Percentiles rank a stretch among this genome's conserved stretches.
Conservation (phyloP, 2,888 invertebrate species). For the Caenorhabditis sulstoni region DNA sequence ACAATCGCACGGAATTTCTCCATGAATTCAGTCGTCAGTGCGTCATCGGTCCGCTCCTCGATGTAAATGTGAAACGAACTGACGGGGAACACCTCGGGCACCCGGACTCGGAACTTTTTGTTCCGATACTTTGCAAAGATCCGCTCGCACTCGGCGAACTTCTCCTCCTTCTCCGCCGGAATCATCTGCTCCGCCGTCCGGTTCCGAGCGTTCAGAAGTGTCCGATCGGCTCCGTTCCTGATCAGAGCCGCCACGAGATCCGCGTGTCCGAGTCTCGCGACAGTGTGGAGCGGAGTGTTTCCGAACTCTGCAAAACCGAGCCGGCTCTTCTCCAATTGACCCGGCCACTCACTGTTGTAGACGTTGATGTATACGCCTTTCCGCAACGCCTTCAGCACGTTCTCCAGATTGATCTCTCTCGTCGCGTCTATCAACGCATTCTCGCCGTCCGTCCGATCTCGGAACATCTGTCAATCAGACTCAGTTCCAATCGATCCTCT, state of each 20-base stretch:
- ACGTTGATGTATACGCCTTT: slow-evolving; percentile 15
- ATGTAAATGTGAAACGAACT: slow-evolving; percentile 9
- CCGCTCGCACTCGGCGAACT: neutral
- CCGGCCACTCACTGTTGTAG: slow-evolving; percentile 13
- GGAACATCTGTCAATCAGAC: slow-evolving; percentile 6
- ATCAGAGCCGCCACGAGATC: slow-evolving; percentile 16
- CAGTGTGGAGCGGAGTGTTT: slow-evolving; percentile 22
- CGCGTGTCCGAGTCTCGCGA: neutral
- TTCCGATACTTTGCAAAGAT: slow-evolving; percentile 7
- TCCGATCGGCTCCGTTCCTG: slow-evolving; percentile 19
- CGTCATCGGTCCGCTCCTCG: slow-evolving; percentile 2
- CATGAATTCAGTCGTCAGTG: slow-evolving; percentile 8
- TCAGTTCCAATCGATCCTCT: neutral
- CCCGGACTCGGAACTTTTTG: slow-evolving; percentile 6
- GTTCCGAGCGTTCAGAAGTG: slow-evolving; percentile 16
- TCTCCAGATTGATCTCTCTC: slow-evolving; percentile 11
- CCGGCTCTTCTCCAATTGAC: neutral
- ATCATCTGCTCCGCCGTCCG: slow-evolving; percentile 16
- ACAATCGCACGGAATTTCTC: slow-evolving; percentile 1
- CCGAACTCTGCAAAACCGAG: slow-evolving; percentile 7
- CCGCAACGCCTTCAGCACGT: slow-evolving; percentile 5
- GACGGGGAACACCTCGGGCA: neutral
- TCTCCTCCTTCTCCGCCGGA: neutral
- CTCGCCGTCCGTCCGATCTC: slow-evolving; percentile 16
- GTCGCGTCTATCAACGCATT: slow-evolving; percentile 16